phyloP scores from a whole-genome alignment of 2,797 vertebrate species.

The Phalloptychus januarius region DNA sequence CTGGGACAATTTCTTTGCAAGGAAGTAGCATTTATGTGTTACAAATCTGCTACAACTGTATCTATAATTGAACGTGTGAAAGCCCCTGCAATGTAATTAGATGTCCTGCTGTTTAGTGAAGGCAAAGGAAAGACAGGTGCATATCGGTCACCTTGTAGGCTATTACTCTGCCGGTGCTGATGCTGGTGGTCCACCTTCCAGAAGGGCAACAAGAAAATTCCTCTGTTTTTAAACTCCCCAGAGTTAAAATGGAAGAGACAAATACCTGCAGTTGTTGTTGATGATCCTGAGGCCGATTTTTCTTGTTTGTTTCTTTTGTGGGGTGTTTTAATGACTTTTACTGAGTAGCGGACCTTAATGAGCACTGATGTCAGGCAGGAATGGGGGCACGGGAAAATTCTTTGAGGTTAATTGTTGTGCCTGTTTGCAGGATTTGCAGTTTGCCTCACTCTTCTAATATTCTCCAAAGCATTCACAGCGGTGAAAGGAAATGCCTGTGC shows the following conservation, averaged over 20 bases:
- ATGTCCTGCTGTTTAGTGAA: slow-evolving; percentile 50
- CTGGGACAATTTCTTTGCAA: slow-evolving; percentile 22
- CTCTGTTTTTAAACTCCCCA: slow-evolving; percentile 13
- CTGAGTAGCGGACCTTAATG: slow-evolving; percentile 45
- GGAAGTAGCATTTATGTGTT: slow-evolving; percentile 53
- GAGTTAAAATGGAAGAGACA: slow-evolving; percentile 20
- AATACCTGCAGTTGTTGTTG: slow-evolving; percentile 8
- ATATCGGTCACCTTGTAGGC: slow-evolving; percentile 64
- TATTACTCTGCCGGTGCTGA: slow-evolving; percentile 71
- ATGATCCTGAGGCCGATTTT: slow-evolving; percentile 3
- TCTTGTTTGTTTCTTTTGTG: not conserved
- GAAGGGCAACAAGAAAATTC: slow-evolving; percentile 17
- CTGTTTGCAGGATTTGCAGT: slow-evolving; percentile 38
- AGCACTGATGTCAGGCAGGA: slow-evolving; percentile 46
- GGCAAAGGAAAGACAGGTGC: slow-evolving; percentile 41
- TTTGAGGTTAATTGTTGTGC: slow-evolving; percentile 67
- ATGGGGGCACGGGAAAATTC: slow-evolving; percentile 39
- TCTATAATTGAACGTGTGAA: slow-evolving; percentile 59
- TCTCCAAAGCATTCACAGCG: slow-evolving; percentile 37
- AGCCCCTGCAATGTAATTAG: slow-evolving; percentile 72
- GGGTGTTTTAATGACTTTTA: slow-evolving; percentile 35
- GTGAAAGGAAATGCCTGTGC: slow-evolving; percentile 42
- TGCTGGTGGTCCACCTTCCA: slow-evolving; percentile 28
- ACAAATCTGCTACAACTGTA: slow-evolving; percentile 57
- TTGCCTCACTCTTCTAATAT: slow-evolving; percentile 52